phyloP scores from a whole-genome alignment of 2,888 invertebrate genomes.

The Resseliella maxima region DNA sequence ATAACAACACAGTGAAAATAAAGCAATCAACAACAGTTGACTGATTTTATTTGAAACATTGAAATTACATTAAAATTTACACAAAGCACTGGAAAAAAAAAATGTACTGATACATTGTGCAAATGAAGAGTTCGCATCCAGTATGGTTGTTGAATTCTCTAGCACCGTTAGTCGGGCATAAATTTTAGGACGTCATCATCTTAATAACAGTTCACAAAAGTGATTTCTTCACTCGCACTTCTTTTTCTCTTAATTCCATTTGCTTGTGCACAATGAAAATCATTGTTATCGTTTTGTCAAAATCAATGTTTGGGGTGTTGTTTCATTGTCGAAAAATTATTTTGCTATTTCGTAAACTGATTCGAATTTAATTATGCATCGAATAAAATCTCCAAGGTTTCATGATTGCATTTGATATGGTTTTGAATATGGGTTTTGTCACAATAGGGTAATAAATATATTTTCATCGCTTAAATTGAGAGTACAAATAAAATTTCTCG shows the following conservation, averaged over 20 bases:
- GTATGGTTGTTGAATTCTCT: neutral
- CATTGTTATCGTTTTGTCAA: neutral
- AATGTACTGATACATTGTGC: neutral
- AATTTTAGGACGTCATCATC: conserved; percentile 29
- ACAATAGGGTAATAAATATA: conserved; percentile 32
- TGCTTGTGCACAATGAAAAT: neutral
- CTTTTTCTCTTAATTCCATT: neutral
- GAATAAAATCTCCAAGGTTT: conserved; percentile 41
- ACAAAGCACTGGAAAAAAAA: too few relatives aligned
- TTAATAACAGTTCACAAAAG: neutral
- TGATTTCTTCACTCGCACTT: neutral
- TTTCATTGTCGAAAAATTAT: neutral
- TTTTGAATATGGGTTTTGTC: neutral
- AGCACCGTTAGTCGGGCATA: neutral
- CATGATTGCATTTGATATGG: conserved; percentile 42
- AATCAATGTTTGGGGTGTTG: neutral
- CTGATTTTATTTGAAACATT: conserved; percentile 15
- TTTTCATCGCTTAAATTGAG: neutral
- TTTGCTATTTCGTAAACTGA: neutral
- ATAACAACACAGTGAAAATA: conserved; percentile 42
- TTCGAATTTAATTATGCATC: conserved; percentile 8
- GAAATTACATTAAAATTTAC: neutral
- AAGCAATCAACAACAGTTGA: conserved; percentile 53
- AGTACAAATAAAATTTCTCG: neutral
- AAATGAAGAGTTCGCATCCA: neutral